Conservation (phyloP, 1,140 invertebrate genomes). For the Neoseiulus cucumeris region DNA sequence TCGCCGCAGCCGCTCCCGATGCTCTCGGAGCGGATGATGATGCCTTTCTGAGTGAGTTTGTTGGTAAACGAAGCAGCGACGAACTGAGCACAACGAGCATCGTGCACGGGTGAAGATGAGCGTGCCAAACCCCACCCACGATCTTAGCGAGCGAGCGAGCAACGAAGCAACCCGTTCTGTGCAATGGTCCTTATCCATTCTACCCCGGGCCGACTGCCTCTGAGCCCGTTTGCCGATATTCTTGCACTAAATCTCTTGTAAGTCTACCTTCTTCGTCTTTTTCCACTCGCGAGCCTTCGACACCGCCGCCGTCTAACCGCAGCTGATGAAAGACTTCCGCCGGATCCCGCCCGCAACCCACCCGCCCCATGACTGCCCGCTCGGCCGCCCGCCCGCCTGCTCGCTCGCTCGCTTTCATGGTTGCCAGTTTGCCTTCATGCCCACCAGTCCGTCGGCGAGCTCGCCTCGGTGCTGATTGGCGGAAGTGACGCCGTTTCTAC, state of each 20-base stretch:
- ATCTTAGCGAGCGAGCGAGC: neutral
- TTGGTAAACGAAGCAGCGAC: neutral
- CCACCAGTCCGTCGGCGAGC: too few species aligned
- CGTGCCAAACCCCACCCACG: neutral
- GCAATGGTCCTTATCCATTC: neutral
- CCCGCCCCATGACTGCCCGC: too few species aligned
- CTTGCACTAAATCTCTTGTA: too few species aligned
- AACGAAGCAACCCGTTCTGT: neutral
- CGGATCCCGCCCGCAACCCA: neutral
- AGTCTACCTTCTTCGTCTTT: too few species aligned
- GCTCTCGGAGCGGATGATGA: neutral
- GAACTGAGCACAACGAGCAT: neutral
- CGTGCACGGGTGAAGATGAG: neutral
- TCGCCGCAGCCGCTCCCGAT: neutral
- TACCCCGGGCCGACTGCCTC: too few species aligned
- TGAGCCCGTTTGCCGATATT: too few species aligned
- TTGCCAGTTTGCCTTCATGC: too few species aligned
- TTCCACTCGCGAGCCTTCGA: too few species aligned
- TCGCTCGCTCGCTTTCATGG: too few species aligned
- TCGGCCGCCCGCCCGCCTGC: too few species aligned
- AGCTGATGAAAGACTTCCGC: conserved; percentile 11
- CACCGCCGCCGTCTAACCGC: too few species aligned
- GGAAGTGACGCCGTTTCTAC: neutral
- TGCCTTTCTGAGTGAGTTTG: neutral
- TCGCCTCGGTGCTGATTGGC: neutral